A percentile compares a stretch with the other conserved stretches of the same genome.
phyloP scores from a whole-genome alignment of 2,888 invertebrate species.

The Mycogona germanica region DNA sequence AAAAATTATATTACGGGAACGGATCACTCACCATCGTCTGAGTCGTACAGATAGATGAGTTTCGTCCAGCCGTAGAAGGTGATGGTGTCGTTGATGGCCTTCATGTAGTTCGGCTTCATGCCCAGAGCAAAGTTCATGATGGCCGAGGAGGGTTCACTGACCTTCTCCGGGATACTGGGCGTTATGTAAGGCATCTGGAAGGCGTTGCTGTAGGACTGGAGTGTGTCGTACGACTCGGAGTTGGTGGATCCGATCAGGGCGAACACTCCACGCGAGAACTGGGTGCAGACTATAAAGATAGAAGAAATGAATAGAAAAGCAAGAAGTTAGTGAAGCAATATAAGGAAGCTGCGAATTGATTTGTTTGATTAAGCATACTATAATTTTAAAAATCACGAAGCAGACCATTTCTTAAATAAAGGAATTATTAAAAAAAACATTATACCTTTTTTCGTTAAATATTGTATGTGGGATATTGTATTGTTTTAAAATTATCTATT shows the following conservation, averaged over 20 bases:
- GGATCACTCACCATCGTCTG: conserved; percentile 67
- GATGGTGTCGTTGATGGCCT: conserved; percentile 89
- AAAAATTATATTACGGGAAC: conserved; percentile 11
- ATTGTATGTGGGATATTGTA: too few relatives aligned
- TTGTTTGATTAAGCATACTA: too few relatives aligned
- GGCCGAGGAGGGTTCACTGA: conserved; percentile 59
- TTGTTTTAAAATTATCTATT: too few relatives aligned
- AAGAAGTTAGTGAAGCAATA: too few relatives aligned
- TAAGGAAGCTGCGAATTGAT: too few relatives aligned
- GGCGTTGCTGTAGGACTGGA: conserved; percentile 87
- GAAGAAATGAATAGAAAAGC: too few relatives aligned
- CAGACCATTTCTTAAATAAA: too few relatives aligned
- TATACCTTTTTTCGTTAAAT: too few relatives aligned
- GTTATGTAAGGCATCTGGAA: conserved; percentile 92
- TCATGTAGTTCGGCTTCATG: conserved; percentile 91
- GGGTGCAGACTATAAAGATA: conserved; percentile 68
- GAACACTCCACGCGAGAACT: conserved; percentile 76
- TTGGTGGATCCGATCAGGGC: conserved; percentile 84
- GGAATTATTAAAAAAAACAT: too few relatives aligned
- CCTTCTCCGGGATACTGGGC: conserved; percentile 89
- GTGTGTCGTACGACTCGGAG: conserved; percentile 85
- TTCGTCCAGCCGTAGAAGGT: conserved; percentile 81
- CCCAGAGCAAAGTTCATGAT: conserved; percentile 51
- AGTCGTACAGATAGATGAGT: conserved; percentile 81
- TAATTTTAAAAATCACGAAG: too few relatives aligned